Conservation (phyloP, 2,888 invertebrate genomes). For the Cyclophora punctaria region DNA sequence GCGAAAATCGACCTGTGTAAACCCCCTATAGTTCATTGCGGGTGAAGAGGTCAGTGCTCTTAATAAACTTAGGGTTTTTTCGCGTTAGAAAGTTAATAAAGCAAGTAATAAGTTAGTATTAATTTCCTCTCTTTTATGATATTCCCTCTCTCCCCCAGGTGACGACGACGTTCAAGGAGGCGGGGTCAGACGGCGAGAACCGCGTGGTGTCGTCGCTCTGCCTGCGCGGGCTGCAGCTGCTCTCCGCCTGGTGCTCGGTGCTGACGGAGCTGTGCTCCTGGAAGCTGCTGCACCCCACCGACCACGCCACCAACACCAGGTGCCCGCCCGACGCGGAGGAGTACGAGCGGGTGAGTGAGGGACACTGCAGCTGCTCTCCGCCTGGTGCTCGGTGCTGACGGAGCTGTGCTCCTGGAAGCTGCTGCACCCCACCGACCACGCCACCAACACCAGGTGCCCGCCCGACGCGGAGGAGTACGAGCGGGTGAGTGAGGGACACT, state of each 20-base stretch:
- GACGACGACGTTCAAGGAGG: conserved; percentile 95
- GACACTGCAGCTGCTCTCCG: conserved; percentile 91
- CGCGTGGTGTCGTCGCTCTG: conserved; percentile 93
- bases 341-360: conserved; percentile 86
- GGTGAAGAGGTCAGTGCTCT: no score
- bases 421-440: conserved; percentile 97
- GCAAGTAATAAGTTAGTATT: no score
- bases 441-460: conserved; percentile 95
- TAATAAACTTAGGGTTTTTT: no score
- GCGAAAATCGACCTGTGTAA: conserved; percentile 35
- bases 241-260: conserved; percentile 97
- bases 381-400: conserved; percentile 97
- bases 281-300: conserved; percentile 98
- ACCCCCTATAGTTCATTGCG: neutral
- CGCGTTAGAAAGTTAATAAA: no score
- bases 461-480: conserved; percentile 98
- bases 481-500: conserved; percentile 80
- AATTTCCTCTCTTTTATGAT: no score
- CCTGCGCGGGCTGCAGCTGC: conserved; percentile 90
- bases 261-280: conserved; percentile 98
- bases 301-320: conserved; percentile 94
- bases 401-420: conserved; percentile 99
- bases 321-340: conserved; percentile 98
- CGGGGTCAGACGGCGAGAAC: conserved; percentile 93
- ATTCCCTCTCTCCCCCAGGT: conserved; percentile 63